Evolutionary conservation across 2,797 vertebrate genomes (phyloP).

Genomic region (Pseudochaenichthys georgianus): DNA sequence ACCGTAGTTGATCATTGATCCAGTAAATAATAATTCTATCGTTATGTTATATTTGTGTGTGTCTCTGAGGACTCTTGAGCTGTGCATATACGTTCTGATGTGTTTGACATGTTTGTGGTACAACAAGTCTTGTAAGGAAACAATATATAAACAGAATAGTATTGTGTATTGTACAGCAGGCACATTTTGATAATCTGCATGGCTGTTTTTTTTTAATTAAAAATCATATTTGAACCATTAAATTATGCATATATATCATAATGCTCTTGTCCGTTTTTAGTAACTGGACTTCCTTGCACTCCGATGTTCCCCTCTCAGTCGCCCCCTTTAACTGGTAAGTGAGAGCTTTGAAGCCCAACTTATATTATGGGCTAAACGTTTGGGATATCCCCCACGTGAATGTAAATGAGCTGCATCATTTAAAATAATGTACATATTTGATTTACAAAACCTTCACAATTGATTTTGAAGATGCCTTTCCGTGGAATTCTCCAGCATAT

Average conservation of each 20-base stretch:
- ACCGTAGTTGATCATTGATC: background rate
- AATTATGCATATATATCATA: background rate
- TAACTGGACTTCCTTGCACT: conserved; percentile 51
- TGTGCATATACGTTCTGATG: background rate
- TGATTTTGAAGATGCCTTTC: background rate
- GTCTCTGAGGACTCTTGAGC: background rate
- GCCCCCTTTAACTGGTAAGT: conserved; percentile 70
- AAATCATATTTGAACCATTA: background rate
- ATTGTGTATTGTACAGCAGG: too few relatives aligned
- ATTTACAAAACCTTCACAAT: background rate
- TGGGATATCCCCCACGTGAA: rapidly evolving
- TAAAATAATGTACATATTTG: background rate
- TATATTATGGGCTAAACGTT: background rate
- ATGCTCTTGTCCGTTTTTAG: conserved; percentile 38
- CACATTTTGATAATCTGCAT: background rate
- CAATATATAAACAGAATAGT: background rate
- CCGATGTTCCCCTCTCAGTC: conserved; percentile 53
- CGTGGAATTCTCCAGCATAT: background rate
- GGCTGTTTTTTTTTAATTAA: background rate
- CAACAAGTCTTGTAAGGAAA: background rate
- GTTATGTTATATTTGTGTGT: background rate
- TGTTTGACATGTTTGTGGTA: background rate
- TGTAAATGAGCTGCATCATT: background rate
- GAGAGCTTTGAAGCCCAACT: background rate
- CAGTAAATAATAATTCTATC: background rate